A percentile compares a stretch with the other conserved stretches of the same genome.
These are phyloP conservation scores for Enoplosus armatus DNA, from an alignment of 2,797 vertebrate species.

Conservation along the genomic window DNA sequence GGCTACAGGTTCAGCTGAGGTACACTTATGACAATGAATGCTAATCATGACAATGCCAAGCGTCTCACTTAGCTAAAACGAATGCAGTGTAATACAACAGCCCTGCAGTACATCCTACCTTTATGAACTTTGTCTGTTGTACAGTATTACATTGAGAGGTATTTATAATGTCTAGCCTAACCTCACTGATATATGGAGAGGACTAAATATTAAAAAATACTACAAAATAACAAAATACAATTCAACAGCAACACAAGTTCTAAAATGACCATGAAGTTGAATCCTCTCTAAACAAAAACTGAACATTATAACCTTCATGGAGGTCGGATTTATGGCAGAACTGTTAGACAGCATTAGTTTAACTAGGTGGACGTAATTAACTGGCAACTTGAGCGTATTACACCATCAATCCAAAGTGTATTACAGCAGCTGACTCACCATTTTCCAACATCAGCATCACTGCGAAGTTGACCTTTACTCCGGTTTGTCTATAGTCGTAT, in stretches of 20 bases:
- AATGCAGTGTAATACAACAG: background rate
- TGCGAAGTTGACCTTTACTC: constrained; percentile 55
- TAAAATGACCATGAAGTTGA: background rate
- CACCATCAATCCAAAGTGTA: background rate
- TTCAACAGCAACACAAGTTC: background rate
- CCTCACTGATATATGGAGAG: background rate
- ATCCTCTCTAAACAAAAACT: background rate
- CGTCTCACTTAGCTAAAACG: background rate
- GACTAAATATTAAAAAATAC: background rate
- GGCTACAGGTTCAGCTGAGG: constrained; percentile 14
- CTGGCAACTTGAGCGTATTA: background rate
- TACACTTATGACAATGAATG: background rate
- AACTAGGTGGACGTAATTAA: background rate
- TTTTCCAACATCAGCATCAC: constrained; percentile 56
- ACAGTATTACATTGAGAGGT: background rate
- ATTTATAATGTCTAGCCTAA: background rate
- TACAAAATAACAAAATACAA: background rate
- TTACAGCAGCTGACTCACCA: constrained; percentile 17
- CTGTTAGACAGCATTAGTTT: too few species aligned
- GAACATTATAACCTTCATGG: background rate
- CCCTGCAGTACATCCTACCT: background rate
- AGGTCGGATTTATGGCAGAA: too few species aligned
- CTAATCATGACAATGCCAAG: background rate
- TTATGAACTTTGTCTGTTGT: background rate
- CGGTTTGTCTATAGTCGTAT: constrained; percentile 2